Conservation (phyloP, 2,888 invertebrate species). For the Trachelus iudaicus region DNA sequence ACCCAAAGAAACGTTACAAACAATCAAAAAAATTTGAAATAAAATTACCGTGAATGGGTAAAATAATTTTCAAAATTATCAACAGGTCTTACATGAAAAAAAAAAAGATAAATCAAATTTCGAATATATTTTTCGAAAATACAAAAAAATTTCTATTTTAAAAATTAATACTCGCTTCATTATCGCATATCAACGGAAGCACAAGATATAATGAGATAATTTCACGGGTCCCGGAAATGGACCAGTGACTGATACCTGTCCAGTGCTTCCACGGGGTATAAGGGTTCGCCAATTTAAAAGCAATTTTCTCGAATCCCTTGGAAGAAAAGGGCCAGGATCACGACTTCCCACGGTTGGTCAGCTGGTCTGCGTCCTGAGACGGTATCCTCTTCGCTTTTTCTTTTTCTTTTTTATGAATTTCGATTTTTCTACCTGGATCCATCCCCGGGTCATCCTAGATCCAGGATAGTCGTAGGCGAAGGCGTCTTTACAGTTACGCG, state of each 20-base stretch:
- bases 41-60: too few species aligned
- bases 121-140: background rate
- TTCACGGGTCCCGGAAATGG: slow-evolving; percentile 6
- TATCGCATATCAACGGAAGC: background rate
- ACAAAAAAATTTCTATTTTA: background rate
- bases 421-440: slow-evolving; percentile 58
- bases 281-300: slow-evolving; percentile 58
- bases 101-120: background rate
- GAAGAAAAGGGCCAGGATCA: slow-evolving; percentile 31
- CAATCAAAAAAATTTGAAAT: too few species aligned
- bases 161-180: slow-evolving; percentile 10
- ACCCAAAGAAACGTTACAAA: too few species aligned
- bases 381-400: slow-evolving; percentile 24
- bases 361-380: slow-evolving; percentile 58
- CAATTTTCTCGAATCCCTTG: slow-evolving; percentile 54
- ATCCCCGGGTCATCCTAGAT: slow-evolving; percentile 48
- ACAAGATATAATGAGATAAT: background rate
- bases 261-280: slow-evolving; percentile 28
- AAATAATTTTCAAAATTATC: too few species aligned
- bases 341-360: slow-evolving; percentile 64
- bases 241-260: slow-evolving; percentile 34
- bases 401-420: slow-evolving; percentile 50
- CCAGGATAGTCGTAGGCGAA: slow-evolving; percentile 30
- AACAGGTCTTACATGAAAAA: background rate
- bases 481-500: slow-evolving; percentile 52